phyloP scores from a whole-genome alignment of 1,140 invertebrate species.

The Kradibia gibbosae region DNA sequence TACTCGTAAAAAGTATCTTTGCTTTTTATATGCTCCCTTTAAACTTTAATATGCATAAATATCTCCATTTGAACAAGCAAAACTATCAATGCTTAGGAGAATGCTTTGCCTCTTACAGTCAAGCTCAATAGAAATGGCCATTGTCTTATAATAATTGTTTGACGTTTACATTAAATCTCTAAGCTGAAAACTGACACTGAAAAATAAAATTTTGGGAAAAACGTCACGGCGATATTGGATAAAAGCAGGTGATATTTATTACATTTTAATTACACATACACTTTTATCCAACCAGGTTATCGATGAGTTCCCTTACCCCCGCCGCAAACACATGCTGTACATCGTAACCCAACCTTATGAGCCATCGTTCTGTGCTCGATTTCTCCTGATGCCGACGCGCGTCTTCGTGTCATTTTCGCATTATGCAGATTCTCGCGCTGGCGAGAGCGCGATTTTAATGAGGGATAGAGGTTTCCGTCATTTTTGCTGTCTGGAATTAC shows the following conservation, averaged over 20 bases:
- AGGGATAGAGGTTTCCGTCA: constrained; percentile 40
- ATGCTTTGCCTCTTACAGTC: background rate
- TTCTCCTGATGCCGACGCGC: constrained; percentile 22
- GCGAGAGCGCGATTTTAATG: constrained; percentile 41
- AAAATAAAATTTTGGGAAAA: background rate
- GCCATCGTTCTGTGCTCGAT: background rate
- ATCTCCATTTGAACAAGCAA: background rate
- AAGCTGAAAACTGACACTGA: constrained; percentile 1
- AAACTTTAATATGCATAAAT: background rate
- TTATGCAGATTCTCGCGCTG: constrained; percentile 39
- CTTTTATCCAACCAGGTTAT: constrained; percentile 34
- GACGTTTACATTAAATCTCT: constrained; percentile 1
- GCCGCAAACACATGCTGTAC: too few relatives aligned
- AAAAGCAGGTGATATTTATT: constrained; percentile 33
- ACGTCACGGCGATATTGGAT: background rate
- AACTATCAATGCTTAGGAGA: background rate
- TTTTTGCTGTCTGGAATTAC: constrained; percentile 45
- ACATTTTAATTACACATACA: constrained; percentile 33
- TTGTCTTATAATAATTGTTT: constrained; percentile 1
- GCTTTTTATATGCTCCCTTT: background rate
- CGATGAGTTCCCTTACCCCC: background rate
- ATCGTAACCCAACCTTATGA: background rate
- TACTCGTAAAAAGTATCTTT: background rate
- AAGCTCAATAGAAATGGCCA: background rate
- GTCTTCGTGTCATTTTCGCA: constrained; percentile 44